Percentiles rank a stretch among this genome's conserved stretches.
Evolutionary conservation across 2,797 vertebrate species (phyloP).

Genomic region (Ispidina lecontei): DNA sequence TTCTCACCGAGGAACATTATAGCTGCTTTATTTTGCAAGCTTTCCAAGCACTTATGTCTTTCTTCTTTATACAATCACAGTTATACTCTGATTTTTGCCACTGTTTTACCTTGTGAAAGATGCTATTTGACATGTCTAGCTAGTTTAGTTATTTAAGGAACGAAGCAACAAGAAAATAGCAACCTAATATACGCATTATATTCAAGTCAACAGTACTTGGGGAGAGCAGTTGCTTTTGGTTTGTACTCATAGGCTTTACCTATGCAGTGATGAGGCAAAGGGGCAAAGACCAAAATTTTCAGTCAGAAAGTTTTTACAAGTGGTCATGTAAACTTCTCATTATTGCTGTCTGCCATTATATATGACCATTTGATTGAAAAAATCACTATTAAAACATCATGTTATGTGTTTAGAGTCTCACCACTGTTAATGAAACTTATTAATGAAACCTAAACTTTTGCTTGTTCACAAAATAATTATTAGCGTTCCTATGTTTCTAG

Average conservation of each 20-base stretch:
- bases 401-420: not conserved
- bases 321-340: not conserved
- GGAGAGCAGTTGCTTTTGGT: not conserved
- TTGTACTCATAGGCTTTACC: not conserved
- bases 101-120: conserved; percentile 31
- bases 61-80: not conserved
- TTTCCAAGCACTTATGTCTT: not conserved
- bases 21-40: not conserved
- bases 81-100: not conserved
- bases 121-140: not conserved
- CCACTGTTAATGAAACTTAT: not conserved
- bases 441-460: not conserved
- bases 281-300: not conserved
- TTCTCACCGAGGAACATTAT: not conserved
- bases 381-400: not conserved
- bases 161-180: not conserved
- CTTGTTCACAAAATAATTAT: not conserved
- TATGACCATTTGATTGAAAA: not conserved
- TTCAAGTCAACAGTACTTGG: not conserved
- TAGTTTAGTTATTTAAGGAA: not conserved
- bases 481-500: not conserved
- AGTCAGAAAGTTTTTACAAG: not conserved
- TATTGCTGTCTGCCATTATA: not conserved
- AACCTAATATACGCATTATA: not conserved
- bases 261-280: not conserved